Evolutionary conservation across 2,888 invertebrate species (phyloP), one percentile per base, ranked within the genome.

Genomic region (Neoascia interrupta): DNA sequence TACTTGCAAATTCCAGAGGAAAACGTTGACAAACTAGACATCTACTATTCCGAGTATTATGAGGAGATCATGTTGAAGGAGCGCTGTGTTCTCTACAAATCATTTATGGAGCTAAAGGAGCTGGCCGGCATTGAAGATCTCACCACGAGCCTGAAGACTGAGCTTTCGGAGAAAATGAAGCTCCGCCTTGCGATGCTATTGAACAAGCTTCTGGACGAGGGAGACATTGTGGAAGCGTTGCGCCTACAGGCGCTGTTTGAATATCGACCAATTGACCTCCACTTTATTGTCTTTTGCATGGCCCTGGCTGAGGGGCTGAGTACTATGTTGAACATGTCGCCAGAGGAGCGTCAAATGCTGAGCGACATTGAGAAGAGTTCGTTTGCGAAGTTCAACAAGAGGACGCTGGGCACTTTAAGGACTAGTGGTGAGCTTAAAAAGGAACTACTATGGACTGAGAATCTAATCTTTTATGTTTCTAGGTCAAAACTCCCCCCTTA

Each of bases 281-380:
- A 91, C 81, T 90, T 92, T 61, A 85, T 93, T 69, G 90, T 92
- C 75, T 88, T 92, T 56, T 92, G 92, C 73, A 90, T 91, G 87
- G 90, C 90, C 18, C 85, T 93, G 81, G 92, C 92, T 4, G 93
- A 93, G 85, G 91, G 91, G 15, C 88, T 91, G 79, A 87, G 91
- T 3, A 88, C 88, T 56, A 91, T 92, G 1, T 88, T 89, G 76
- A 90, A 92, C 73, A 86, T 95, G 82, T 92, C 92, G 1, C 89
- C 90, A 45, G 92, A 94, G 83, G 91, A 94, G 84, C 90, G 92
- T 53, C 88, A 91, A 61, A 88, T 94, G 41, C 82, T 92, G 5
- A 85, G 85, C 16, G 89, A 88, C 53, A 86, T 88, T 4, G 86
- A 87, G 21, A 89, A 88, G 80, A 86, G 86, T 26, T 85, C 89